Percentiles rank a stretch among this genome's conserved stretches.
phyloP scores from a whole-genome alignment of 2,888 invertebrate genomes.

The Drosophila rubida region DNA sequence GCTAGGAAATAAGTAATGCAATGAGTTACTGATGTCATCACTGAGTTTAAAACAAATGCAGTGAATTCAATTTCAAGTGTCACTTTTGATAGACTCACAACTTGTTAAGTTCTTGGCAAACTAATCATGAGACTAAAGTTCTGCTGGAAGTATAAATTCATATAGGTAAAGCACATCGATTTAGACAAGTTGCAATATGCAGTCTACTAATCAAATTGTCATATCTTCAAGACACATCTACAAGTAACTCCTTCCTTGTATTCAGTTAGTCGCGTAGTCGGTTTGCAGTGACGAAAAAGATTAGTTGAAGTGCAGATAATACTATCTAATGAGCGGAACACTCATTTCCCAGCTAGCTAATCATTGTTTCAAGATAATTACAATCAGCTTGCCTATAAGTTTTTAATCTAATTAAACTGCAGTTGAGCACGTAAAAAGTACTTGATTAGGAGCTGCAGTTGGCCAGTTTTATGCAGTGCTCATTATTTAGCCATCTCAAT shows the following conservation, averaged over 20 bases:
- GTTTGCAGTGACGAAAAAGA: not conserved
- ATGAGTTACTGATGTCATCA: no score
- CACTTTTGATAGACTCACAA: no score
- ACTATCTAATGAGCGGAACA: not conserved
- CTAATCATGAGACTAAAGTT: not conserved
- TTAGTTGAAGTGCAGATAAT: slow-evolving; percentile 11
- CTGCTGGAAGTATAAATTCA: not conserved
- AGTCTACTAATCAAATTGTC: not conserved
- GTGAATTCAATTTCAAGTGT: no score
- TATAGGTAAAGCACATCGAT: not conserved
- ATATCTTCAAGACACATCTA: not conserved
- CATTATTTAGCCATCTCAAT: no score
- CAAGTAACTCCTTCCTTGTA: not conserved
- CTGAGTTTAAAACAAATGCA: no score
- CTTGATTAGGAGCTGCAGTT: not conserved
- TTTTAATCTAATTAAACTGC: not conserved
- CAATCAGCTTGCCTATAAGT: not conserved
- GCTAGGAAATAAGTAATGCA: no score
- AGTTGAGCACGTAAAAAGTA: slow-evolving; percentile 3
- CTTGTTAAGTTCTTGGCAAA: not conserved
- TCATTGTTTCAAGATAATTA: not conserved
- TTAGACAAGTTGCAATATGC: not conserved
- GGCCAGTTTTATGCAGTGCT: no score
- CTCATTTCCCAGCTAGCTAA: not conserved
- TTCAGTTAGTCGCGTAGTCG: not conserved